Conservation (phyloP, 2,797 vertebrate species). For the Champsocephalus gunnari region DNA sequence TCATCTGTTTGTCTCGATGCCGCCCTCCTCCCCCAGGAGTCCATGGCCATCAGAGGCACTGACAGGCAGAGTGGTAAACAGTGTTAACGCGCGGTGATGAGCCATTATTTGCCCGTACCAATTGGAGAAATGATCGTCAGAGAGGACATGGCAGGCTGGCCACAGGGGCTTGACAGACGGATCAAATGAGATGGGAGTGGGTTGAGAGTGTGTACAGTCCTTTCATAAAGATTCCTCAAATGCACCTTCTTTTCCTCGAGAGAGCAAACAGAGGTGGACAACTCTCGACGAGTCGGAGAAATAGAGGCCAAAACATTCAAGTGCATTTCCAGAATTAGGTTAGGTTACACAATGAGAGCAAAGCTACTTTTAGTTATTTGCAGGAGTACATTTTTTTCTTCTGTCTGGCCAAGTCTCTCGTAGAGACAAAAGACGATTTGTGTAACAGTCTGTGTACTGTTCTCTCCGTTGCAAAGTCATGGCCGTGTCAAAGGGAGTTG, state of each 20-base stretch:
- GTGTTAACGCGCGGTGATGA: conserved; percentile 76
- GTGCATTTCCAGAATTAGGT: conserved; percentile 45
- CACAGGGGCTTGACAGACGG: conserved; percentile 26
- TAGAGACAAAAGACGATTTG: conserved; percentile 33
- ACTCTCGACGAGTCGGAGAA: conserved; percentile 40
- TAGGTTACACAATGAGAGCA: conserved; percentile 34
- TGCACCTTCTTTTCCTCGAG: conserved; percentile 35
- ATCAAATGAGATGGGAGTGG: conserved; percentile 37
- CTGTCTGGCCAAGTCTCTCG: conserved; percentile 10
- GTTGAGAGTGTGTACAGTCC: conserved; percentile 47
- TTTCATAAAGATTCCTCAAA: conserved; percentile 72
- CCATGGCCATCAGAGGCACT: conserved; percentile 42
- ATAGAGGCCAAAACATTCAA: conserved; percentile 40
- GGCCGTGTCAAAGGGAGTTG: conserved; percentile 60
- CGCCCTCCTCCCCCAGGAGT: conserved; percentile 50
- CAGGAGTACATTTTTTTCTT: background rate
- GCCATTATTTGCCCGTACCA: conserved; percentile 78
- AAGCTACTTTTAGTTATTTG: conserved; percentile 43
- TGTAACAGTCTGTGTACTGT: conserved; percentile 45
- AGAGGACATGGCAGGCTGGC: conserved; percentile 46
- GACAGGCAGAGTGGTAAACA: conserved; percentile 81
- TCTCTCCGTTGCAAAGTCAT: conserved; percentile 46
- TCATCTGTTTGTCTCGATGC: conserved; percentile 59
- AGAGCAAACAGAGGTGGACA: conserved; percentile 40
- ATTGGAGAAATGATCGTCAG: conserved; percentile 67